These are phyloP conservation scores for Alviniconcha strummeri DNA, from an alignment of 2,888 invertebrate species.

Conservation along the genomic window DNA sequence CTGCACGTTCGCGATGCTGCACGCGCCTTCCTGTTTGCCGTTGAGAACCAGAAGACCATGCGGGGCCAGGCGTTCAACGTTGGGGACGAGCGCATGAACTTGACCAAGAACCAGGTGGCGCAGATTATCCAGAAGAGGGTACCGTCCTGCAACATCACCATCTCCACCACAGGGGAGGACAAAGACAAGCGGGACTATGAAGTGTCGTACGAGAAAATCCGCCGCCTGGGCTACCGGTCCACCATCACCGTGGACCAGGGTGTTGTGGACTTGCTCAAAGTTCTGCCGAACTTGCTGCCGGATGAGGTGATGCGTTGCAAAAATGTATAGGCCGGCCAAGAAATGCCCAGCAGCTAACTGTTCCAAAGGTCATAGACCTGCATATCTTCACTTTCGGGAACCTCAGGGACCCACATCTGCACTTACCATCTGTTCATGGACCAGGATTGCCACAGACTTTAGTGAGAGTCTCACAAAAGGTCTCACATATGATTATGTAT, in stretches of 20 bases:
- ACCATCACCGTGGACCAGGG: constrained; percentile 69
- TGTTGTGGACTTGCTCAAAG: constrained; percentile 64
- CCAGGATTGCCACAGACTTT: too few species aligned
- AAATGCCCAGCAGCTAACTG: background rate
- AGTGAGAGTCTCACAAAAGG: too few species aligned
- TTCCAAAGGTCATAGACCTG: background rate
- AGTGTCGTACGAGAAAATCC: constrained; percentile 70
- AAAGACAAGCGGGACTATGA: constrained; percentile 73
- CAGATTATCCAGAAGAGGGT: constrained; percentile 63
- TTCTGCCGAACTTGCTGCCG: constrained; percentile 61
- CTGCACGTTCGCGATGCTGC: constrained; percentile 72
- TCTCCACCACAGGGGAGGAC: constrained; percentile 66
- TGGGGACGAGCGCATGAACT: constrained; percentile 72
- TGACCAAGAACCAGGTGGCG: constrained; percentile 70
- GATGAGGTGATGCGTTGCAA: constrained; percentile 52
- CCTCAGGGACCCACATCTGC: background rate
- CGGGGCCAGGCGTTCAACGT: constrained; percentile 70
- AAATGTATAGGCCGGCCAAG: constrained; percentile 46
- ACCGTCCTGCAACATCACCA: constrained; percentile 61
- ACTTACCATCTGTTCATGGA: too few species aligned
- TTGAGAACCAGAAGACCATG: constrained; percentile 67
- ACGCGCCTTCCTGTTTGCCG: constrained; percentile 69
- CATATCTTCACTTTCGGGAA: background rate
- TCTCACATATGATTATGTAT: too few species aligned
- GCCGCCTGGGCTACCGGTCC: constrained; percentile 66